Conservation (phyloP, 2,888 invertebrate genomes). For the Cheilosia grossa region DNA sequence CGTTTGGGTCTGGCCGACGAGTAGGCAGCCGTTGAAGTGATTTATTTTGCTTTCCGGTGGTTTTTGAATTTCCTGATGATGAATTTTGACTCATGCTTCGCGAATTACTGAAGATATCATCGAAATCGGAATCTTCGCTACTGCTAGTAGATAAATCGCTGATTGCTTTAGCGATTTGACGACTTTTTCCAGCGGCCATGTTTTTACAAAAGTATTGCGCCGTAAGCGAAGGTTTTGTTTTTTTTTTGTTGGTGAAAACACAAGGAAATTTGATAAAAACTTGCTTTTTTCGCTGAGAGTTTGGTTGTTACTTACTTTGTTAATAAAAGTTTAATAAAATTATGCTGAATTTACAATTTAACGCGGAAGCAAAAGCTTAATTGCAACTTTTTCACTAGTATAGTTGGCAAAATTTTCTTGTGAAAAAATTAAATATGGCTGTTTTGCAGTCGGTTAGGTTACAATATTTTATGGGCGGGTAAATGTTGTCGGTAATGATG, state of each 20-base stretch:
- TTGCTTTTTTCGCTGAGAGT: conserved; percentile 58
- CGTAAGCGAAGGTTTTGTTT: neutral
- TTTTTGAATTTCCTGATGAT: neutral
- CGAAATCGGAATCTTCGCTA: conserved; percentile 60
- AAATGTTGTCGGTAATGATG: neutral
- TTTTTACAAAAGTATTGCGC: conserved; percentile 41
- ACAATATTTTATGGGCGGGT: neutral
- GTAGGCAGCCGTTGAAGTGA: conserved; percentile 78
- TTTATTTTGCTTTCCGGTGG: conserved; percentile 53
- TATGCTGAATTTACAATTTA: conserved; percentile 30
- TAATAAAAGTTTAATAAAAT: conserved; percentile 16
- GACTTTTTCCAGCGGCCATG: conserved; percentile 57
- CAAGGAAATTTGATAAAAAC: conserved; percentile 73
- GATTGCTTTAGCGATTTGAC: conserved; percentile 48
- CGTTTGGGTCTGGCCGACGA: conserved; percentile 81
- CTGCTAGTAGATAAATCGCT: conserved; percentile 47
- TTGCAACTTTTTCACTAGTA: neutral
- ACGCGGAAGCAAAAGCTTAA: neutral
- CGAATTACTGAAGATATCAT: conserved; percentile 34
- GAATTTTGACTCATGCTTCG: conserved; percentile 36
- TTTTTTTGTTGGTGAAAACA: conserved; percentile 55
- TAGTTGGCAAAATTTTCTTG: conserved; percentile 35
- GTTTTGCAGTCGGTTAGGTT: neutral
- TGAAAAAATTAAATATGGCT: conserved; percentile 17
- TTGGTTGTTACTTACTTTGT: conserved; percentile 68